Evolutionary conservation across 2,797 vertebrate genomes (phyloP).

Genomic region (Cyprinodon diabolis): DNA sequence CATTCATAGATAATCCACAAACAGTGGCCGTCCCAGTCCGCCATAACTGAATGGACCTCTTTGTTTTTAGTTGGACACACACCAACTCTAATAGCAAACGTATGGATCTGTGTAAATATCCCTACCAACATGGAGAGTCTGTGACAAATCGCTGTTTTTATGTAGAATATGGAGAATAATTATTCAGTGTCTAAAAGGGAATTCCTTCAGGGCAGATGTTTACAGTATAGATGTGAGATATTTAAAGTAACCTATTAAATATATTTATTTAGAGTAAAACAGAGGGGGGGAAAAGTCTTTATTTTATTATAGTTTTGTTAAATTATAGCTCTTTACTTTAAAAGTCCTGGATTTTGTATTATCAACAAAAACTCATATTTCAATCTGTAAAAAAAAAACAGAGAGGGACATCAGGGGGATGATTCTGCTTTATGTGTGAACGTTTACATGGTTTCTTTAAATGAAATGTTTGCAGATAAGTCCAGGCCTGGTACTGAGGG

Average conservation of each 20-base stretch:
- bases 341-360: conserved; percentile 66
- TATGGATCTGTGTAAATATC: conserved; percentile 45
- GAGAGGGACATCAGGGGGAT: conserved; percentile 3
- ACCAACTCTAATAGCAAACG: background rate
- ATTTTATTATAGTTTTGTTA: conserved; percentile 77
- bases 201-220: conserved; percentile 40
- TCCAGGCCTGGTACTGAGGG: background rate
- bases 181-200: conserved; percentile 39
- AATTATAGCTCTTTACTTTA: conserved; percentile 64
- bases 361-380: conserved; percentile 6
- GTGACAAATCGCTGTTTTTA: conserved; percentile 56
- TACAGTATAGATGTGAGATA: conserved; percentile 44
- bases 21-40: background rate
- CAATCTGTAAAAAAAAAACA: background rate
- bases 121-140: conserved; percentile 49
- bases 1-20: background rate
- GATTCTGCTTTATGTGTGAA: conserved; percentile 5
- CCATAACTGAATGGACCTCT: conserved; percentile 40
- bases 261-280: conserved; percentile 75
- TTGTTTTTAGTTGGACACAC: conserved; percentile 10
- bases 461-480: conserved; percentile 7
- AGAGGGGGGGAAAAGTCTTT: conserved; percentile 72
- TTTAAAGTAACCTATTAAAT: conserved; percentile 59
- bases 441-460: conserved; percentile 50
- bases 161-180: conserved; percentile 42